Base-by-base conservation (phyloP, 2,113 vertebrate species). In the Triplophysa tibetana region DNA sequence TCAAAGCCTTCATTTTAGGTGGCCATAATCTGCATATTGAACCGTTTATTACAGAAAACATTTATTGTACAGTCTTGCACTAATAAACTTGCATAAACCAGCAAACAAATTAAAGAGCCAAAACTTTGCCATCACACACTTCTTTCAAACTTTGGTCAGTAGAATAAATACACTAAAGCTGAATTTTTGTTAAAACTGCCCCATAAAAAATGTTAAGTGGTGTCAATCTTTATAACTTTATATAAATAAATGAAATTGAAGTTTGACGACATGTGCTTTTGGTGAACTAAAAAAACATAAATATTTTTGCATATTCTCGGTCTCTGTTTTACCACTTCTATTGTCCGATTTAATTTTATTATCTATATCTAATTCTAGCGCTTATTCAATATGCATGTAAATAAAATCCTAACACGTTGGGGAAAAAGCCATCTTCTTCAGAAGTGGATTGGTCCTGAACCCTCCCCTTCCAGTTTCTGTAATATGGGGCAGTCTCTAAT, bases 401-500 rank as follows among this genome's bases (percentile, higher is more conserved):
- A 78, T 61, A 38, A 43, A 83, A 73, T 52, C 33, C 2, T 54
- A 78, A 56, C 56, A 84, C 23, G 17, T 24, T 73, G 56, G 89
- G 87, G 84, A 84, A 90, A 87, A 88, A 85, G 75, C 85, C 86
- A 86, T 88, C 86, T 88, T 90, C 77, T 85, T 84, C 78, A 85
- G 85, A 70, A 62, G 81, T 73, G 83, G 86, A 88, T 83, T 84
- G 81, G 81, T 67, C 85, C 83, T 60, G 79, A 79, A 21, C 74
- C 21, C 78, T 64, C 61, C 75, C 48, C 26, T 72, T 62, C 72
- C 33, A 73, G 85, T 84, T 84, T 81, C 87, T 79, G 87, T 85
- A 90, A 88, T 88, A 88, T 88, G 89, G 88, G 90, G 85, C 86
- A 88, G 89, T 86, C 84, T 85, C 86, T 90, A 91, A 92, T 89